Conservation (phyloP, 2,113 vertebrate genomes). For the Albula goreensis region DNA sequence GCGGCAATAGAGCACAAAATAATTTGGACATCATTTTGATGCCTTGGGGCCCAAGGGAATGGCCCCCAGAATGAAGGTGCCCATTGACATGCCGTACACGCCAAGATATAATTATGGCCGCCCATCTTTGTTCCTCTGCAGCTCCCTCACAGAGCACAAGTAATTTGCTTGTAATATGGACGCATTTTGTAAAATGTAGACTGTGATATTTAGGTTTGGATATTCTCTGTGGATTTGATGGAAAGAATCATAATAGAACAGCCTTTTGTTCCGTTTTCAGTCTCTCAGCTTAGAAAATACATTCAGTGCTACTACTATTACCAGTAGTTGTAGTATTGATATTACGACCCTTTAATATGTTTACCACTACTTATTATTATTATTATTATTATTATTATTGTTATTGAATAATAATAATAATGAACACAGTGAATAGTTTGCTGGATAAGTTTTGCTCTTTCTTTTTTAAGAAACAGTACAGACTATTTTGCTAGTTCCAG, state of each 20-base stretch:
- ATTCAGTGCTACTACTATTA: conserved; percentile 33
- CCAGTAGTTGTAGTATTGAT: not conserved
- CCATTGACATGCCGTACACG: conserved; percentile 76
- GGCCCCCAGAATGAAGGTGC: conserved; percentile 65
- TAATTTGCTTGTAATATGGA: conserved; percentile 76
- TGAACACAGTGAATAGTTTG: too few relatives aligned
- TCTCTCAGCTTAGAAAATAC: not conserved
- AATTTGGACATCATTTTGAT: conserved; percentile 78
- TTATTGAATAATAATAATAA: not conserved
- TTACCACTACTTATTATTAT: not conserved
- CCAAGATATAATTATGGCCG: conserved; percentile 75
- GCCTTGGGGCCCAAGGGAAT: conserved; percentile 67
- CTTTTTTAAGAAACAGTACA: too few relatives aligned
- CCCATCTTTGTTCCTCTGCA: conserved; percentile 73
- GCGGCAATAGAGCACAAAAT: conserved; percentile 68
- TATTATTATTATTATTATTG: not conserved
- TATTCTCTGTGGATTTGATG: conserved; percentile 63
- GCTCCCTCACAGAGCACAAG: conserved; percentile 65
- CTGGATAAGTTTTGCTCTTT: too few relatives aligned
- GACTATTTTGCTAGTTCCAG: too few relatives aligned
- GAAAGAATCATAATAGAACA: conserved; percentile 45
- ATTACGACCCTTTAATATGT: not conserved
- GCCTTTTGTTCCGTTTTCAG: conserved; percentile 33
- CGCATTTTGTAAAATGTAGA: conserved; percentile 64
- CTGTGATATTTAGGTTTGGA: conserved; percentile 51